Conservation (phyloP, 2,888 invertebrate genomes). For the Xestia ashworthii region DNA sequence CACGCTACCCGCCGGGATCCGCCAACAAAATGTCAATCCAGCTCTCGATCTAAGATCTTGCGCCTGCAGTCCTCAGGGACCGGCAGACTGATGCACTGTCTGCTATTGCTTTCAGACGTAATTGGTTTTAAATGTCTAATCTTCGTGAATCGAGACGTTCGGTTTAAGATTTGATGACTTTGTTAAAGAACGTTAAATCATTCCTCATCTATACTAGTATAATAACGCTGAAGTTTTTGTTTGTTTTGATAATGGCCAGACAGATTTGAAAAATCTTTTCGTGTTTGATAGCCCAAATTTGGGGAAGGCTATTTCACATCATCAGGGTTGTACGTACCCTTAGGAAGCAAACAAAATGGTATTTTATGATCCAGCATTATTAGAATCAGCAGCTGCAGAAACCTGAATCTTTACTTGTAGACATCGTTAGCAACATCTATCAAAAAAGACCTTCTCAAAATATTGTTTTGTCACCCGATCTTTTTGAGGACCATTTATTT, state of each 20-base stretch:
- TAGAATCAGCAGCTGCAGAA: too few species aligned
- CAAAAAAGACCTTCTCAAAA: slow-evolving; percentile 36
- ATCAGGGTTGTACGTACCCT: neutral
- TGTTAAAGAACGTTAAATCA: neutral
- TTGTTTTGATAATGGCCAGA: neutral
- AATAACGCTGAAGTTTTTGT: neutral
- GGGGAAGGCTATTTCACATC: neutral
- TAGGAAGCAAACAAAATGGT: neutral
- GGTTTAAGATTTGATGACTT: slow-evolving; percentile 26
- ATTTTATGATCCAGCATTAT: neutral
- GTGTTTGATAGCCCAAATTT: neutral
- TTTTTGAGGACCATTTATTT: slow-evolving; percentile 45
- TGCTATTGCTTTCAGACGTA: slow-evolving; percentile 61
- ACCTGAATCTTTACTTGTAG: neutral
- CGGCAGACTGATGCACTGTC: slow-evolving; percentile 69
- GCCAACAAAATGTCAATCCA: slow-evolving; percentile 85
- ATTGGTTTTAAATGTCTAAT: slow-evolving; percentile 54
- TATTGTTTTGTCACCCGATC: slow-evolving; percentile 48
- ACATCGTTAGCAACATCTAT: neutral
- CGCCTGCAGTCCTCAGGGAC: slow-evolving; percentile 72
- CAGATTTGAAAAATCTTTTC: too few species aligned
- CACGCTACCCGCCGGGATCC: slow-evolving; percentile 76
- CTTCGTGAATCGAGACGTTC: slow-evolving; percentile 19
- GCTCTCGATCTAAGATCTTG: slow-evolving; percentile 83
- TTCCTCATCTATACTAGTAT: neutral